phyloP scores from a whole-genome alignment of 2,888 invertebrate species.

The Leucania comma region DNA sequence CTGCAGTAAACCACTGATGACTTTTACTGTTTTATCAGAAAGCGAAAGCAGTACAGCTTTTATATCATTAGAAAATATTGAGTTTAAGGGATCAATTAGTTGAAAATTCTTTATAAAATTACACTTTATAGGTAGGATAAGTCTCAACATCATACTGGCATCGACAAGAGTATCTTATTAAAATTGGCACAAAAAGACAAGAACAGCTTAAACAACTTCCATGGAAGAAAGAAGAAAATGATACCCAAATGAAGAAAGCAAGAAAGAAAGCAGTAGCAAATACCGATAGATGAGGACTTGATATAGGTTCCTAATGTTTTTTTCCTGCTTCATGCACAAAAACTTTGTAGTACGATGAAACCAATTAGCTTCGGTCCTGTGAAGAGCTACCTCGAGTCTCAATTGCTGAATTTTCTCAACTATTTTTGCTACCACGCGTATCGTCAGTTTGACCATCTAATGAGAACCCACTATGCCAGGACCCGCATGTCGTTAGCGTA shows the following conservation, averaged over 20 bases:
- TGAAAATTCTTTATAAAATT: background rate
- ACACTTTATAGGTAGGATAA: background rate
- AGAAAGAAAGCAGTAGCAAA: background rate
- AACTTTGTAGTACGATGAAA: background rate
- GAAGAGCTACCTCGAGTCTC: no score
- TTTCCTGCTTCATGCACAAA: background rate
- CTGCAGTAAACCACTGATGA: constrained; percentile 41
- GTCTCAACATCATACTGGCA: background rate
- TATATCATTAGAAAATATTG: constrained; percentile 15
- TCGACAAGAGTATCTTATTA: background rate
- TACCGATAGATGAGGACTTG: background rate
- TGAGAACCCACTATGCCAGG: no score
- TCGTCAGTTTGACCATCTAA: no score
- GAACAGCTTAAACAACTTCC: background rate
- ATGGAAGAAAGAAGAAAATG: no score
- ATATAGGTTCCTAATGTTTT: background rate
- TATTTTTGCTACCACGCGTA: no score
- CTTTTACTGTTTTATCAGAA: constrained; percentile 30
- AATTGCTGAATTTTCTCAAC: no score
- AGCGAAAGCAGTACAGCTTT: constrained; percentile 6
- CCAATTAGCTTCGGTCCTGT: no score
- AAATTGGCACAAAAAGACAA: background rate
- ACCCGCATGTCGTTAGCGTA: no score
- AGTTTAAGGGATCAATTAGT: background rate
- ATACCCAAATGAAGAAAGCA: no score